Base-by-base conservation (phyloP, 2,113 vertebrate genomes). In the Pipa parva region DNA sequence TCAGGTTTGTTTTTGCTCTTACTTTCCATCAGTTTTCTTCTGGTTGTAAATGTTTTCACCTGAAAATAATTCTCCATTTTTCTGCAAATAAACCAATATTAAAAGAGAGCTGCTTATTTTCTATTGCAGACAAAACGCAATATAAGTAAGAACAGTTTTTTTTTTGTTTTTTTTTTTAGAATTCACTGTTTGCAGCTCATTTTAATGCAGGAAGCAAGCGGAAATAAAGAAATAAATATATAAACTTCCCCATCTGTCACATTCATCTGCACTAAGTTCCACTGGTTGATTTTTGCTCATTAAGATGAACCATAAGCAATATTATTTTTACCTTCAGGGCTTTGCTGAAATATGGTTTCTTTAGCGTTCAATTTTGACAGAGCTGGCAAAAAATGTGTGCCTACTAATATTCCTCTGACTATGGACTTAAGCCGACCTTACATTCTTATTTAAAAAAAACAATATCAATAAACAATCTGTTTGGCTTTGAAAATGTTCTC, bases 281-380 rank as follows among this genome's bases (percentile, higher is more conserved):
- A 78, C 73, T 83, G 81, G 77, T 78, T 84, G 77, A 74, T 68
- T 80, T 81, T 83, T 80, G 70, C 75, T 87, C 83, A 81, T 88
- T 86, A 87, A 83, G 78, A 81, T 75, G 77, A 81, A 82, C 80
- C 82, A 76, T 54, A 67, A 81, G 69, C 39, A 67, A 54, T 76
- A 83, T 78, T 29, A 77, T 82, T 83, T 83, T 77, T 84, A 80
- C 78, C 79, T 78, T 83, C 84, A 67, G 71, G 79, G 74, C 71
- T 78, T 73, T 75, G 70, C 51, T 75, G 62, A 83, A 80, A 75
- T 72, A 25, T 13, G 59, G 62, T 67, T 27, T 18, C 72, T 76
- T 74, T 49, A 63, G 51, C 36, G 11, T 54, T 69, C 46, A 52
- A 12, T 61, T 59, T 70, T 70, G 66, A 61, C 58, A 45, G 65